Base-by-base conservation (phyloP, 1,140 invertebrate genomes). In the Bursaphelenchus mucronatus region DNA sequence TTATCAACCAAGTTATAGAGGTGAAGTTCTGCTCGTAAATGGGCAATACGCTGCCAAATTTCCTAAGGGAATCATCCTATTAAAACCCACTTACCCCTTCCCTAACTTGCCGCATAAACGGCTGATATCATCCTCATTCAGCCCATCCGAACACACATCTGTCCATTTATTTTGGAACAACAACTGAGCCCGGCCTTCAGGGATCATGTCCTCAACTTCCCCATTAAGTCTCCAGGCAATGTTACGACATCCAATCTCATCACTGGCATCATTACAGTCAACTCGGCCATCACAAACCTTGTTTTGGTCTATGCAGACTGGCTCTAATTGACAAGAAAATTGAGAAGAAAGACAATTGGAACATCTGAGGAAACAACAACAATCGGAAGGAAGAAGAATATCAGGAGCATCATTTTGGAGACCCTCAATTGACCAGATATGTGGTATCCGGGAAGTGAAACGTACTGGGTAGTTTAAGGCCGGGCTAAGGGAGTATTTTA, bases 91-190 rank as follows among this genome's bases (percentile, higher is more conserved):
- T 13, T 19, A 50, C 46, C 53, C 52, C 21, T 30, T 50, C 10
- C 52, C 61, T 30, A 63, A 62, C 19, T 21, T 63, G 10, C 7
- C 11, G n/a, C 17, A 63, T 44, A 62, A 15, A 15, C 13, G 47
- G 40, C 45, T 44, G 11, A 44, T 7, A n/a, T 63, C 57, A 43
- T 4, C 39, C 41, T 66, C 17, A 40, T 66, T 44, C 39, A 67
- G 49, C 10, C 50, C 39, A 58, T 67, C 66, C 15, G 52, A 21
- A 50, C 66, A 67, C 11, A 67, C 51, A 57, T 67, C 66, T 21
- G 63, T 43, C 50, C 52, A 67, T 11, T 30, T 41, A 30, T 56
- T 41, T 11, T 67, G 61, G 30, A 67, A 54, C 10, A 4, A 40
- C 2, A 67, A 21, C 56, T 67, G 66, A 44, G 53, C 63, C 44